Evolutionary conservation across 2,113 vertebrate species (phyloP).

Genomic region (Tonatia bakeri): DNA sequence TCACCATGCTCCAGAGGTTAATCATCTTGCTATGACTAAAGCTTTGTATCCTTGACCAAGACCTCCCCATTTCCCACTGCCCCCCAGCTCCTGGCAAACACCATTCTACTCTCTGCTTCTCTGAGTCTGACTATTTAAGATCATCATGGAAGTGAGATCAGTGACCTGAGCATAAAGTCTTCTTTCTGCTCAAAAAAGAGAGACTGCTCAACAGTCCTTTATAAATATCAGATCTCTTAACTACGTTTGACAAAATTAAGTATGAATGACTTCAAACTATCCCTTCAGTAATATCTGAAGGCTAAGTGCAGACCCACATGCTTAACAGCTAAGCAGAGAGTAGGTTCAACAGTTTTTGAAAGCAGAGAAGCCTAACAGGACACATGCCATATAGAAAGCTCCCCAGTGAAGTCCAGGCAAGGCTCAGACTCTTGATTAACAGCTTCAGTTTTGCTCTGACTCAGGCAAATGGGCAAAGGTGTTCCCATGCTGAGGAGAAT

Average conservation of each 20-base stretch:
- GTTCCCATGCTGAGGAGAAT: background rate
- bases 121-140: background rate
- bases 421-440: background rate
- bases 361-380: background rate
- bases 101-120: background rate
- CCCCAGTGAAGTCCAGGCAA: background rate
- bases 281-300: background rate
- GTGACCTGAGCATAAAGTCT: background rate
- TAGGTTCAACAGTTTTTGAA: background rate
- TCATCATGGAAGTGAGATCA: background rate
- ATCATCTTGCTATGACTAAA: background rate
- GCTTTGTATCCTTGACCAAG: background rate
- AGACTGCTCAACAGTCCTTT: background rate
- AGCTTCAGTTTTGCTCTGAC: background rate
- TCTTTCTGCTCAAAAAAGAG: background rate
- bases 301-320: background rate
- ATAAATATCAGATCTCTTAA: background rate
- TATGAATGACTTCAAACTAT: background rate
- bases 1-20: background rate
- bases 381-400: background rate
- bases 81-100: background rate
- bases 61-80: background rate
- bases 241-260: background rate
- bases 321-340: background rate
- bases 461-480: background rate